Evolutionary conservation across 2,888 invertebrate genomes (phyloP).

Genomic region (Lobophora halterata): DNA sequence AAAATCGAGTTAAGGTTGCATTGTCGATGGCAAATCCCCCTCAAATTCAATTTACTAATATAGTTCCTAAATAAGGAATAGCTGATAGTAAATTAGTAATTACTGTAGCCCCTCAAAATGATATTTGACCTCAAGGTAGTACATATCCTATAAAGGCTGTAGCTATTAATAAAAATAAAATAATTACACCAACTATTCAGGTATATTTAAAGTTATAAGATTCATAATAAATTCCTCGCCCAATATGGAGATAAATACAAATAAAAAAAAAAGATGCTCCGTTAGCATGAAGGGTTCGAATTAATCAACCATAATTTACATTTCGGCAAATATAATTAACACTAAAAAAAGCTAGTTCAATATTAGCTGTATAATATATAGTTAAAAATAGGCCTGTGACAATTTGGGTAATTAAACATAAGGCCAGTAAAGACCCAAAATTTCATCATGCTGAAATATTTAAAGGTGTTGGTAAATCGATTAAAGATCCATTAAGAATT

Average conservation of each 20-base stretch:
- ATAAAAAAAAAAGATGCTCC: constrained; percentile 88
- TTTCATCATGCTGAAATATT: constrained; percentile 86
- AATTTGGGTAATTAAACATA: constrained; percentile 84
- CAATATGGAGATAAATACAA: constrained; percentile 84
- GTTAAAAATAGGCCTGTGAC: constrained; percentile 85
- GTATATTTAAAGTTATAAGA: constrained; percentile 76
- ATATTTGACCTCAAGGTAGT: constrained; percentile 90
- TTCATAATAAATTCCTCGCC: constrained; percentile 81
- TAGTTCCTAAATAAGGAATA: constrained; percentile 84
- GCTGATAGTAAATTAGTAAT: constrained; percentile 88
- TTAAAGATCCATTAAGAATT: too few relatives aligned
- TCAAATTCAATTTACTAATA: constrained; percentile 86
- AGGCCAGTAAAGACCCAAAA: constrained; percentile 83
- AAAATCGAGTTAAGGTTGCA: constrained; percentile 88
- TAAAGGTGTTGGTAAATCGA: too few relatives aligned
- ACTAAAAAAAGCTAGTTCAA: constrained; percentile 83
- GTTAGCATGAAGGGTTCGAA: constrained; percentile 85
- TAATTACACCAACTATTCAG: constrained; percentile 83
- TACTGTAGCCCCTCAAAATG: constrained; percentile 90
- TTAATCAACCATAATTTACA: constrained; percentile 85
- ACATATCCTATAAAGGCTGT: constrained; percentile 90
- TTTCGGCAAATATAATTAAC: constrained; percentile 86
- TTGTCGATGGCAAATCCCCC: constrained; percentile 88
- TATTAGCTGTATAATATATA: constrained; percentile 84
- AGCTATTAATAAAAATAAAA: constrained; percentile 85